Percentiles rank a stretch among this genome's conserved stretches.
Conservation (phyloP, 2,888 invertebrate species). For the Orchesella flavescens region DNA sequence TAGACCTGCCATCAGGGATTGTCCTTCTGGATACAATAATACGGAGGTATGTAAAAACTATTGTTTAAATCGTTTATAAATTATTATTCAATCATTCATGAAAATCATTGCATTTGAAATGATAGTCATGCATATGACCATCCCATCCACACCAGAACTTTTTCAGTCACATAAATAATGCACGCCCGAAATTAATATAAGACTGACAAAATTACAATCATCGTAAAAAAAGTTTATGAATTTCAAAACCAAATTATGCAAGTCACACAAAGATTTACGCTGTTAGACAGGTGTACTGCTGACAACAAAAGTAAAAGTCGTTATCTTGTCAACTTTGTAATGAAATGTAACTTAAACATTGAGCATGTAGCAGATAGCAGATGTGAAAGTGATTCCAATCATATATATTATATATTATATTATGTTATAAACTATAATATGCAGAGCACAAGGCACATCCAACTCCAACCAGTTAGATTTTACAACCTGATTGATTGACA, state of each 20-base stretch:
- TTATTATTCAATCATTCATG: constrained; percentile 8
- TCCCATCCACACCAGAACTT: background rate
- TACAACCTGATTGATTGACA: constrained; percentile 51
- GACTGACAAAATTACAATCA: too few species aligned
- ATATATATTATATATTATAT: background rate
- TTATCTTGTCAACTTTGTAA: constrained; percentile 47
- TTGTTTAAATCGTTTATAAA: too few species aligned
- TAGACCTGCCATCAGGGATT: constrained; percentile 73
- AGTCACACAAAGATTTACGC: constrained; percentile 11
- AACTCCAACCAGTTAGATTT: constrained; percentile 2
- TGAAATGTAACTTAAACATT: background rate
- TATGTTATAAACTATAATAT: too few species aligned
- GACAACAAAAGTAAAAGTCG: constrained; percentile 38
- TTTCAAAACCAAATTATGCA: constrained; percentile 22
- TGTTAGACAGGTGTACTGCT: constrained; percentile 22
- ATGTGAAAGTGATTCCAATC: constrained; percentile 40
- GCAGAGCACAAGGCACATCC: background rate
- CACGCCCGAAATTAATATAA: too few species aligned
- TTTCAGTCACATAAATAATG: too few species aligned
- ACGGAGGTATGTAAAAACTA: constrained; percentile 73
- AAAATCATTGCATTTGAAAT: background rate
- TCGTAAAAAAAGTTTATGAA: too few species aligned
- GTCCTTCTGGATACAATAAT: constrained; percentile 74
- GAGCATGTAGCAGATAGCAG: background rate
- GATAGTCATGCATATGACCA: background rate